Conservation (phyloP, 2,797 vertebrate genomes). For the Netta rufina region DNA sequence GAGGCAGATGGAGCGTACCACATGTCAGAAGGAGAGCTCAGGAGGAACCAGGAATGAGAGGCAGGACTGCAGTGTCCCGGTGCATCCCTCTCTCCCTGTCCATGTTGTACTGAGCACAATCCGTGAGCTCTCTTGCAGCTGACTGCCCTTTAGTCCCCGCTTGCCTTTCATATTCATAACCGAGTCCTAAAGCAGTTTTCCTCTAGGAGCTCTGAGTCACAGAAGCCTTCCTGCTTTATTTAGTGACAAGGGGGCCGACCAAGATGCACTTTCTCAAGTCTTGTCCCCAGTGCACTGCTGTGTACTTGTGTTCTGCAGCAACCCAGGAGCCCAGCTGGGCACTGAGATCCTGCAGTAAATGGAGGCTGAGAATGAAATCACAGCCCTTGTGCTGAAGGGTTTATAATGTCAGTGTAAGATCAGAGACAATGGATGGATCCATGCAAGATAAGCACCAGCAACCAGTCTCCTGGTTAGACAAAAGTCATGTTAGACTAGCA, state of each 20-base stretch:
- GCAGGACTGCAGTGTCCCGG: neutral
- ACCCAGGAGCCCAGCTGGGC: neutral
- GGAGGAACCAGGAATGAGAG: neutral
- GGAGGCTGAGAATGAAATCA: neutral
- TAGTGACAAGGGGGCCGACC: neutral
- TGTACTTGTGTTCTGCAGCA: neutral
- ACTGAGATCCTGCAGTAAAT: neutral
- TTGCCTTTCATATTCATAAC: neutral
- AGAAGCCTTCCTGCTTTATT: neutral
- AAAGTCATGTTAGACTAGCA: neutral
- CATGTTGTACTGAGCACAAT: neutral
- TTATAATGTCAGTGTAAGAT: neutral
- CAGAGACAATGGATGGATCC: neutral
- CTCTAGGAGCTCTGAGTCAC: neutral
- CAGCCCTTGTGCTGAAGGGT: neutral
- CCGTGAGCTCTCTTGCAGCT: neutral
- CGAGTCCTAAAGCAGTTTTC: neutral
- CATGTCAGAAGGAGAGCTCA: neutral
- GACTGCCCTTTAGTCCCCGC: neutral
- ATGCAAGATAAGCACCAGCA: neutral
- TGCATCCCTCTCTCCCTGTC: neutral
- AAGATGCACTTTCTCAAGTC: neutral
- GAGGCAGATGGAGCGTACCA: neutral
- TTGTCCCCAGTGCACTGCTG: neutral
- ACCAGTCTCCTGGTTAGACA: neutral